phyloP scores from a whole-genome alignment of 2,888 invertebrate genomes.

The Polydrusus tereticollis region DNA sequence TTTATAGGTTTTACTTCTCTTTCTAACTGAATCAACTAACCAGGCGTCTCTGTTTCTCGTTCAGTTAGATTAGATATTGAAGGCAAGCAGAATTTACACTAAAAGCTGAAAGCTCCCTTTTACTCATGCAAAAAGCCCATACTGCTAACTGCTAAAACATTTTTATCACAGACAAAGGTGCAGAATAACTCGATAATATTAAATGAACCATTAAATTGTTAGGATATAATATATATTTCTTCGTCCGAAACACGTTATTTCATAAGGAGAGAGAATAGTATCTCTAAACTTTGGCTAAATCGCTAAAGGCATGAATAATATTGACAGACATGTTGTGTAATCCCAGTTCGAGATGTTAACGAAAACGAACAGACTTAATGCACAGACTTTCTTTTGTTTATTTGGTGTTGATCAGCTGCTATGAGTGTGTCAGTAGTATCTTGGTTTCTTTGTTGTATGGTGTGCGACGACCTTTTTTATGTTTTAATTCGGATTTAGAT shows the following conservation, averaged over 20 bases:
- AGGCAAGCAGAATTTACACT: no score
- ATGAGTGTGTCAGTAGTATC: conserved; percentile 24
- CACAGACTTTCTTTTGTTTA: conserved; percentile 15
- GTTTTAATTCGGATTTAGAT: background rate
- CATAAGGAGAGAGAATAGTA: background rate
- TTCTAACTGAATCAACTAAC: no score
- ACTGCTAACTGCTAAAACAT: background rate
- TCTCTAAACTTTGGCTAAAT: background rate
- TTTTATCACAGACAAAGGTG: conserved; percentile 1
- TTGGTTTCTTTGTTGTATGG: conserved; percentile 19
- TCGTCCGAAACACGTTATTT: background rate
- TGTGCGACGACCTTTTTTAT: conserved; percentile 11
- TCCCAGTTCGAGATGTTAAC: background rate
- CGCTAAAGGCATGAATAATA: background rate
- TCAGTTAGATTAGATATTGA: no score
- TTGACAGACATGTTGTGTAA: background rate
- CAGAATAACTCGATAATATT: no score
- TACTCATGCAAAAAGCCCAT: background rate
- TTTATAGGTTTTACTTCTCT: no score
- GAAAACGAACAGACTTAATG: background rate
- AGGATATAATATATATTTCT: background rate
- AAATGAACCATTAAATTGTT: background rate
- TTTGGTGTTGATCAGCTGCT: conserved; percentile 31
- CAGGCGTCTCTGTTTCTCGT: no score
- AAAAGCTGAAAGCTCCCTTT: no score